Conservation (phyloP, 2,797 vertebrate genomes). For the Cossypha heuglini region DNA sequence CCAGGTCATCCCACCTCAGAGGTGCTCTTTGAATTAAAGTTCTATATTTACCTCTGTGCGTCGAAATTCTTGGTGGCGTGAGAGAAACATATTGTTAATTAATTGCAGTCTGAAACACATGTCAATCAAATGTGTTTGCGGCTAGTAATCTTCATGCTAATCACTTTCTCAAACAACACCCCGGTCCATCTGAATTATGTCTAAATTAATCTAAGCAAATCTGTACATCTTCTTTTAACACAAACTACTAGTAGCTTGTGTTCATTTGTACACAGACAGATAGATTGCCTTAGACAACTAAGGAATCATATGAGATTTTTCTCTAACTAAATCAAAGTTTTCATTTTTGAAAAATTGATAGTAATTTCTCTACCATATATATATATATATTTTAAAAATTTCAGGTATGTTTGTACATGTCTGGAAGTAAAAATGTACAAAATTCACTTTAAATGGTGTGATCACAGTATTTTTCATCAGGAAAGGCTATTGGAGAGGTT, state of each 20-base stretch:
- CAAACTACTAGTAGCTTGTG: neutral
- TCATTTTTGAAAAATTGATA: neutral
- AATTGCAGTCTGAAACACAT: constrained; percentile 61
- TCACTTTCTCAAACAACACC: constrained; percentile 47
- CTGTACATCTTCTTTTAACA: constrained; percentile 12
- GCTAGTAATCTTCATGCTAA: constrained; percentile 49
- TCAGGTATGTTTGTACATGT: neutral
- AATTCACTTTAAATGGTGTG: neutral
- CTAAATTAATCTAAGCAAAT: constrained; percentile 60
- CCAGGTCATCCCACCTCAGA: constrained; percentile 25
- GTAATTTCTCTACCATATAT: neutral
- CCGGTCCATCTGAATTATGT: constrained; percentile 51
- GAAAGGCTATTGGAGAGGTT: neutral
- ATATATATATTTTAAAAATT: too few species aligned
- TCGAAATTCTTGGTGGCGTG: constrained; percentile 26
- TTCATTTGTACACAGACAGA: neutral
- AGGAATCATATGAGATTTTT: neutral
- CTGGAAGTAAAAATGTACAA: neutral
- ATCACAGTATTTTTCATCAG: neutral
- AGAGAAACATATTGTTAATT: constrained; percentile 64
- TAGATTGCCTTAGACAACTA: neutral
- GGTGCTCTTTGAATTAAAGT: constrained; percentile 40
- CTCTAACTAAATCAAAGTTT: neutral
- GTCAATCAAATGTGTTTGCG: constrained; percentile 45
- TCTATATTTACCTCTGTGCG: neutral